Evolutionary conservation across 2,888 invertebrate species (phyloP).

Genomic region (Dolichopus griseipennis): DNA sequence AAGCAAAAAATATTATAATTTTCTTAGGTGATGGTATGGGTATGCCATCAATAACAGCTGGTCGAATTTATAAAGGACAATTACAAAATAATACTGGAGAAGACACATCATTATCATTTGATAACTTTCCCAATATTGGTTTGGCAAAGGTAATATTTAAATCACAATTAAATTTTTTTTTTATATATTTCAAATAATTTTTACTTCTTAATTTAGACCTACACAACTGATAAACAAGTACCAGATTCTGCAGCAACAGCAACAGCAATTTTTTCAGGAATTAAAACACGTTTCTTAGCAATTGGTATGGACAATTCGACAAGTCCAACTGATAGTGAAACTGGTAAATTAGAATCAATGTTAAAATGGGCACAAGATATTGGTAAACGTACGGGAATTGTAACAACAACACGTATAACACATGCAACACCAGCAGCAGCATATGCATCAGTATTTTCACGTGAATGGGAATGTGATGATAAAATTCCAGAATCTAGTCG

Average conservation of each 20-base stretch:
- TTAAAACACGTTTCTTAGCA: constrained; percentile 51
- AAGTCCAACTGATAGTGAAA: constrained; percentile 31
- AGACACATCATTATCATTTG: constrained; percentile 51
- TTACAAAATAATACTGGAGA: constrained; percentile 47
- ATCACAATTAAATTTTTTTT: too few species aligned
- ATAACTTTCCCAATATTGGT: constrained; percentile 52
- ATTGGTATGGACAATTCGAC: constrained; percentile 45
- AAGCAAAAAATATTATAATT: constrained; percentile 55
- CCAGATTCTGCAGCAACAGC: constrained; percentile 63
- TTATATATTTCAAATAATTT: constrained; percentile 9
- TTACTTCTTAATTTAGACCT: too few species aligned
- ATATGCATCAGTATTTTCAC: constrained; percentile 48
- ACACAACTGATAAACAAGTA: constrained; percentile 59
- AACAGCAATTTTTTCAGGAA: constrained; percentile 56
- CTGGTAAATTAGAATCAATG: constrained; percentile 45
- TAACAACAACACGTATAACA: constrained; percentile 57
- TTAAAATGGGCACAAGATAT: constrained; percentile 52
- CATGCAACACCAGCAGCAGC: constrained; percentile 56
- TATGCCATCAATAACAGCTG: constrained; percentile 53
- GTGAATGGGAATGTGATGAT: constrained; percentile 55
- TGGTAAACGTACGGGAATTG: constrained; percentile 53
- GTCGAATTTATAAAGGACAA: constrained; percentile 51
- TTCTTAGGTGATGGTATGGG: constrained; percentile 66
- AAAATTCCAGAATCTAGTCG: constrained; percentile 41
- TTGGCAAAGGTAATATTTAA: constrained; percentile 49